Evolutionary conservation across 1,140 invertebrate species (phyloP).

Genomic region (Zelostemma sp.): DNA sequence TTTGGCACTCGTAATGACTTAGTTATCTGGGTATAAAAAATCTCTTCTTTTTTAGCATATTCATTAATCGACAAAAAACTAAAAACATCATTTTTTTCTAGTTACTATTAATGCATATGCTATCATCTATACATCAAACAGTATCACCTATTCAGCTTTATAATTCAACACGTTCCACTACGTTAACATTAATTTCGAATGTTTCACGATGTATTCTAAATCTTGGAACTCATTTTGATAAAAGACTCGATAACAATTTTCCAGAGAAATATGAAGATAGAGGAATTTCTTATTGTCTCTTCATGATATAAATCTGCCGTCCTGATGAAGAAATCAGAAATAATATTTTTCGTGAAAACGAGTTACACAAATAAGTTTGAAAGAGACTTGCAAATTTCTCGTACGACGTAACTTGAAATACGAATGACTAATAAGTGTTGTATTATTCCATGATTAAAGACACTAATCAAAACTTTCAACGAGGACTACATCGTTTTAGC

Average conservation of each 20-base stretch:
- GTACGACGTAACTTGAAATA: not conserved
- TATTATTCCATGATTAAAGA: not conserved
- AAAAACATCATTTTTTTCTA: not conserved
- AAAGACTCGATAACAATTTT: constrained; percentile 2
- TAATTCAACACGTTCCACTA: not conserved
- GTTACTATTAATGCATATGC: not conserved
- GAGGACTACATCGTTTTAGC: not conserved
- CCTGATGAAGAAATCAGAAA: too few species aligned
- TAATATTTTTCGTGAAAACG: not conserved
- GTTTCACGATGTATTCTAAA: not conserved
- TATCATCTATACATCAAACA: not conserved
- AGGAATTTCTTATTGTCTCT: not conserved
- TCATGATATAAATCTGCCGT: not conserved
- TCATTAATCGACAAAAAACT: constrained; percentile 3
- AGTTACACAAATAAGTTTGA: too few species aligned
- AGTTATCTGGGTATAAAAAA: not conserved
- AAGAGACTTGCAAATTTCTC: not conserved
- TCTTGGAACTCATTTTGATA: not conserved
- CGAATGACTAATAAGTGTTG: not conserved
- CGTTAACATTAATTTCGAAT: not conserved
- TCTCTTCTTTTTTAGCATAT: constrained; percentile 1
- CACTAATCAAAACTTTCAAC: not conserved
- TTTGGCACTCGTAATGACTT: constrained; percentile 7
- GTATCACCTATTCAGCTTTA: not conserved
- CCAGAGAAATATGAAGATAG: not conserved